These are phyloP conservation scores for Cyrtodaria siliqua DNA, from an alignment of 2,888 invertebrate species.

Conservation along the genomic window DNA sequence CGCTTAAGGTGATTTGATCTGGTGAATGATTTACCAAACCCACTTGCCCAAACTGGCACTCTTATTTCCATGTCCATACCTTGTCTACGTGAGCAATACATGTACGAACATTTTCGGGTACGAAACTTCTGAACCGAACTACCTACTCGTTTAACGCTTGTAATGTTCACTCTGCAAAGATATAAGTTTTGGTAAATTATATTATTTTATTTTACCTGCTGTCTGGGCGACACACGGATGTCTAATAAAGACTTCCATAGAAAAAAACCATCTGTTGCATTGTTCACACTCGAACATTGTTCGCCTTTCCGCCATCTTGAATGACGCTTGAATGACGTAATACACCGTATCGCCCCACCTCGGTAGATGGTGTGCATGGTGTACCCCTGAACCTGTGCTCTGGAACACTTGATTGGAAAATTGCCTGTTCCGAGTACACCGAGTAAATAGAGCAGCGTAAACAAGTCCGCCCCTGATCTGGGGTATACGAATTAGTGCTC, in stretches of 20 bases:
- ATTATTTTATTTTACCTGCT: conserved; percentile 3
- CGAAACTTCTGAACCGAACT: neutral
- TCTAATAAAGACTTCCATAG: conserved; percentile 21
- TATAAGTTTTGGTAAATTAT: conserved; percentile 1
- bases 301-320: conserved; percentile 11
- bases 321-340: conserved; percentile 21
- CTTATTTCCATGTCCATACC: too few species aligned
- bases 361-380: neutral
- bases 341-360: conserved; percentile 25
- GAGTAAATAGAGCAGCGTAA: conserved; percentile 14
- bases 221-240: too few species aligned
- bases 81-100: too few species aligned
- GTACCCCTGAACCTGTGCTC: conserved; percentile 1
- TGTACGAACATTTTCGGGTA: conserved; percentile 1
- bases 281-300: conserved; percentile 27
- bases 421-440: conserved; percentile 8
- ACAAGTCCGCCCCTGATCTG: conserved; percentile 25
- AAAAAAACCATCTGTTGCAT: conserved; percentile 18
- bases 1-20: too few species aligned
- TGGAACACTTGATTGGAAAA: conserved; percentile 22
- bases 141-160: neutral
- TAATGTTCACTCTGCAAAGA: neutral
- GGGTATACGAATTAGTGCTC: too few species aligned
- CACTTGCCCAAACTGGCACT: too few species aligned
- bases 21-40: too few species aligned